Base-by-base conservation (phyloP, 2,797 vertebrate species). In the Tenualosa ilisha region DNA sequence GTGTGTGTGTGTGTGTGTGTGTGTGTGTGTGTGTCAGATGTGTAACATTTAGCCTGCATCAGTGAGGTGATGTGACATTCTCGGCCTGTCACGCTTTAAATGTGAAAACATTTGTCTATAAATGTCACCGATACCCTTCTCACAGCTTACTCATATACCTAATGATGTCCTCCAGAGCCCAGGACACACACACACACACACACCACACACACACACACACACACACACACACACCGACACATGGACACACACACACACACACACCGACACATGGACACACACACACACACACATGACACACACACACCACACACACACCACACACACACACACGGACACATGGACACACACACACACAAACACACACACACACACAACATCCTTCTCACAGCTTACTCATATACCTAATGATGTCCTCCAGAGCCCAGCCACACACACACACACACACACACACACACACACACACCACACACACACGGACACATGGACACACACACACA, bases 31-130 rank as follows among this genome's bases (percentile, higher is more conserved):
- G 4, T 68, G 22, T 68, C 63, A 68, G 26, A 68, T 11, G 63
- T 75, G 1, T 81, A 13, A 54, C 51, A 84, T 72, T 87, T 82
- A 85, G 56, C 49, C 82, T 54, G 54, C 84, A 81, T 68, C 87
- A 81, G 81, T 79, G 40, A 87, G 26, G 83, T 46, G 85, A 84
- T 51, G 40, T 88, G 89, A 82, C 63, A 89, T 87, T 88, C 85
- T 83, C 82, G 61, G 84, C 79, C 85, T 84, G 79, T 82, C 83
- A 83, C 85, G n/a, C 37, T 83, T 79, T 85, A 63, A 86, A 86
- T 86, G 84, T 83, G n/a, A 83, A 46, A 59, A 84, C 87, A 87
- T 88, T 85, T 88, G 83, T 89, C 89, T 88, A 87, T 88, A 89
- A 89, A 89, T 89, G 87, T 85, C 89, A 89, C 53, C 31, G 68